Evolutionary conservation across 37 sponge, comb jelly and placozoan species (phyloP).

Genomic region (Trichoplax adhaerens): DNA sequence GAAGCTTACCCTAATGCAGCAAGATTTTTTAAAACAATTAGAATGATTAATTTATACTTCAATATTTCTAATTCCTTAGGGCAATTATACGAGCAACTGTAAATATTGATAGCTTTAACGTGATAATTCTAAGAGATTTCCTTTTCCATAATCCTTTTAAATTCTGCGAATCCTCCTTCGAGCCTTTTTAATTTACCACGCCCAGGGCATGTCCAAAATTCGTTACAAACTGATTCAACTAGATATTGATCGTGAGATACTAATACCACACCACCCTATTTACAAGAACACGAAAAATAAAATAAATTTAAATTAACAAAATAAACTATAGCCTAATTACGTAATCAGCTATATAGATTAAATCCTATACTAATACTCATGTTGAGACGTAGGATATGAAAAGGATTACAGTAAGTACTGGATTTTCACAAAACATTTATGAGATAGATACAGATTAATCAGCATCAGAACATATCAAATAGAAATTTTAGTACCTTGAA

Average conservation of each 20-base stretch:
- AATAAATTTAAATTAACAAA: not conserved
- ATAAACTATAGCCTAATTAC: not conserved
- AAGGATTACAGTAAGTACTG: not conserved
- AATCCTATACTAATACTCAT: slow-evolving; percentile 1
- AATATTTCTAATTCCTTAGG: no score
- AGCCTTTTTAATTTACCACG: no score
- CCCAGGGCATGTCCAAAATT: slow-evolving; percentile 50
- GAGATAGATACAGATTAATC: not conserved
- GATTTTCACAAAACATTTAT: not conserved
- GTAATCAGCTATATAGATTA: not conserved
- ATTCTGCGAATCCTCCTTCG: no score
- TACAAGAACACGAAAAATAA: not conserved
- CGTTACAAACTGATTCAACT: slow-evolving; percentile 33
- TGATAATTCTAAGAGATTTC: no score
- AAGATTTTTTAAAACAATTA: no score
- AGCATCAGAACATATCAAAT: not conserved
- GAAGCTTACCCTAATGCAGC: no score
- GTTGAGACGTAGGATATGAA: not conserved
- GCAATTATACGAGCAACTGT: no score
- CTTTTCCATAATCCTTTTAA: no score
- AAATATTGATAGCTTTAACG: no score
- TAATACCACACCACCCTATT: slow-evolving; percentile 73
- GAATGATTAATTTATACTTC: no score
- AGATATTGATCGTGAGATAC: slow-evolving; percentile 86
- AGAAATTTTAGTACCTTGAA: slow-evolving; percentile 22